phyloP scores from a whole-genome alignment of 2,888 invertebrate species.

The Geophilus truncorum region DNA sequence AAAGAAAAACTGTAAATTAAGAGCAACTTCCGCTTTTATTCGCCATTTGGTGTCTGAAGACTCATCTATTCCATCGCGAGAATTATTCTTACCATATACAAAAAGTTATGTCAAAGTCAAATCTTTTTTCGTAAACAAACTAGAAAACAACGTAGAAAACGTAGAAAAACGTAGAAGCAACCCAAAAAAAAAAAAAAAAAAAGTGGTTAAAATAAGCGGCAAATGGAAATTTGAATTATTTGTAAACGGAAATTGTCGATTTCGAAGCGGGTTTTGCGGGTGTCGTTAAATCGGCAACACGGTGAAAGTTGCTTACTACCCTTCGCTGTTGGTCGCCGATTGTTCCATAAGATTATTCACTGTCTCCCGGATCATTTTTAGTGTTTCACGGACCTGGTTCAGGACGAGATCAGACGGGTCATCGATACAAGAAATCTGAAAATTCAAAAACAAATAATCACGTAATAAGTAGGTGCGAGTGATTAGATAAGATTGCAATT shows the following conservation, averaged over 20 bases:
- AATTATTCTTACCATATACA: background rate
- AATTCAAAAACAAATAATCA: background rate
- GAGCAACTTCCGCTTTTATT: background rate
- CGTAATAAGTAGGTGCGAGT: background rate
- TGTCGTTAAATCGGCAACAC: too few relatives aligned
- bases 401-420: conserved; percentile 1
- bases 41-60: background rate
- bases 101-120: background rate
- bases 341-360: background rate
- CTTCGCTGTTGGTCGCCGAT: background rate
- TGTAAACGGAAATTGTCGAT: background rate
- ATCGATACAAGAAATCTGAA: background rate
- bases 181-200: background rate
- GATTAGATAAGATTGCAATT: background rate
- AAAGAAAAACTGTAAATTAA: too few relatives aligned
- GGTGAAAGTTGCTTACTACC: background rate
- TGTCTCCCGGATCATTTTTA: background rate
- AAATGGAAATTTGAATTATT: background rate
- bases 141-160: background rate
- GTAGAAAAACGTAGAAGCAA: background rate
- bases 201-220: background rate
- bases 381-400: conserved; percentile 3
- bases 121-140: background rate
- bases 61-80: background rate
- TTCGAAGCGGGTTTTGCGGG: too few relatives aligned